Evolutionary conservation across 2,113 vertebrate genomes (phyloP).

Genomic region (Xyliphius kryptos): DNA sequence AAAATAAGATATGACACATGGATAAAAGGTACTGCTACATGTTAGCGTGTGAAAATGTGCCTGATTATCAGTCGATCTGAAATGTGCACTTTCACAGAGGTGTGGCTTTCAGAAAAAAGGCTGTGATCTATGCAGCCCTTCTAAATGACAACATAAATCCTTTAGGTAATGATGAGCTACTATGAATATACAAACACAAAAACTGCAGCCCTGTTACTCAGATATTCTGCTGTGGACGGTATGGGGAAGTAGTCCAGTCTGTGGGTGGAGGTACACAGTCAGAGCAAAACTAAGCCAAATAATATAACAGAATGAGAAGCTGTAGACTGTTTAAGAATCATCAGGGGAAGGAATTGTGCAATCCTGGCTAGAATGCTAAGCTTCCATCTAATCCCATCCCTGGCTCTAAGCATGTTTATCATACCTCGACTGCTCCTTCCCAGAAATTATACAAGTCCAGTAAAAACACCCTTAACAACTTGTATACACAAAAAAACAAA

Average conservation of each 20-base stretch:
- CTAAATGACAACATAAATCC: not conserved
- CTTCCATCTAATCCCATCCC: not conserved
- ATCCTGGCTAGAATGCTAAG: not conserved
- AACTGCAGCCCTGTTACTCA: not conserved
- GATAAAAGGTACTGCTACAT: too few relatives aligned
- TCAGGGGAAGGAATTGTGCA: constrained; percentile 10
- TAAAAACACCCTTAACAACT: too few relatives aligned
- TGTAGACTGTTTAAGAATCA: not conserved
- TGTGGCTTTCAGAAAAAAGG: too few relatives aligned
- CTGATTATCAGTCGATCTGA: too few relatives aligned
- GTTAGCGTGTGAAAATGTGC: too few relatives aligned
- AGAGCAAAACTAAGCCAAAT: not conserved
- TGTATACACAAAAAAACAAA: too few relatives aligned
- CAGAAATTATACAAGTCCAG: too few relatives aligned
- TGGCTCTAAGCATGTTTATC: not conserved
- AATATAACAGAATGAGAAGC: not conserved
- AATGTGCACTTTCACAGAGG: too few relatives aligned
- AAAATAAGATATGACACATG: too few relatives aligned
- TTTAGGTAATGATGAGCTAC: not conserved
- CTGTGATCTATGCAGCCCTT: too few relatives aligned
- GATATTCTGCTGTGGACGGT: not conserved
- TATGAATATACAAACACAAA: not conserved
- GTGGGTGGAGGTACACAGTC: constrained; percentile 18
- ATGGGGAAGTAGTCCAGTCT: constrained; percentile 3
- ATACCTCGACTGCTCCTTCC: too few relatives aligned